These are phyloP conservation scores for Romanogobio albipinnatus DNA, from an alignment of 2,113 vertebrate species.

Conservation along the genomic window DNA sequence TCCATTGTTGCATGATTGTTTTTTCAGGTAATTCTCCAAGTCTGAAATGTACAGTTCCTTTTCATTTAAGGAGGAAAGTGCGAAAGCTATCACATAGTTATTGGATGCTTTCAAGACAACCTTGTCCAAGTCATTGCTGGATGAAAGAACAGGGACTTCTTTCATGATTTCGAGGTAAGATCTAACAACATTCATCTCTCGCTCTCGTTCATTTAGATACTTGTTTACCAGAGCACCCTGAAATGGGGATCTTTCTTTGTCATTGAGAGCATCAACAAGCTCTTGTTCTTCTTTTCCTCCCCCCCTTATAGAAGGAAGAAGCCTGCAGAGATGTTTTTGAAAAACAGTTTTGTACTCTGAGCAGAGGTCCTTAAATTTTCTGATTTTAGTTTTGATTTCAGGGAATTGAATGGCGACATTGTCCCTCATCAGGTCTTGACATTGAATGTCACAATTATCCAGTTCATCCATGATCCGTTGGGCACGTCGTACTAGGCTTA, in stretches of 20 bases:
- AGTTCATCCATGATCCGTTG: constrained; percentile 49
- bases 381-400: constrained; percentile 48
- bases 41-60: constrained; percentile 8
- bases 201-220: constrained; percentile 45
- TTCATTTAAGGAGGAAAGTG: constrained; percentile 43
- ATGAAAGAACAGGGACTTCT: constrained; percentile 11
- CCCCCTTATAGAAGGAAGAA: constrained; percentile 53
- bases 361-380: constrained; percentile 50
- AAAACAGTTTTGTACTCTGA: constrained; percentile 49
- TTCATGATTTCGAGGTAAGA: constrained; percentile 53
- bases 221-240: constrained; percentile 11
- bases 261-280: constrained; percentile 42
- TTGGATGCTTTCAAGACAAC: constrained; percentile 36
- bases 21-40: constrained; percentile 50
- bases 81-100: constrained; percentile 46
- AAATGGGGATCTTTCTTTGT: constrained; percentile 52
- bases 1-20: not conserved
- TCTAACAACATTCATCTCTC: constrained; percentile 52
- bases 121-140: constrained; percentile 51
- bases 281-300: constrained; percentile 48
- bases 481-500: constrained; percentile 41
- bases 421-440: constrained; percentile 54
- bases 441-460: constrained; percentile 44
- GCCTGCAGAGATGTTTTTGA: constrained; percentile 48
- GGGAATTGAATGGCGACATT: constrained; percentile 42